A percentile compares a stretch with the other conserved stretches of the same genome.
phyloP scores from a whole-genome alignment of 2,888 invertebrate species.

The Folsomia manolachei region DNA sequence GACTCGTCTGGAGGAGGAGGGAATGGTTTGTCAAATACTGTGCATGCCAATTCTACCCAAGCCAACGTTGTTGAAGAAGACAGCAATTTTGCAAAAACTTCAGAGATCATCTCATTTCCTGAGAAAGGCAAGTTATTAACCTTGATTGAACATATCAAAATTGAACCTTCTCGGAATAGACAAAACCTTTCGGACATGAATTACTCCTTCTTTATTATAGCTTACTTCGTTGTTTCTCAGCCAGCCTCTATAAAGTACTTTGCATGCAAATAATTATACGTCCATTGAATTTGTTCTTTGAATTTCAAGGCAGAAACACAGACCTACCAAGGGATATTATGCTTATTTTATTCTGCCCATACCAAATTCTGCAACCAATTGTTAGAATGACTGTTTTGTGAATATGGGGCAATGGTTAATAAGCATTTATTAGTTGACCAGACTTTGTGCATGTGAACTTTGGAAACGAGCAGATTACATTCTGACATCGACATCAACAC shows the following conservation, averaged over 20 bases:
- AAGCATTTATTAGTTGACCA: too few relatives aligned
- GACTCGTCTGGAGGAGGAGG: constrained; percentile 24
- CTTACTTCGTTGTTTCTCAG: not conserved
- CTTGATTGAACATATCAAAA: too few relatives aligned
- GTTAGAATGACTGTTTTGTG: too few relatives aligned
- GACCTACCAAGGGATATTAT: too few relatives aligned
- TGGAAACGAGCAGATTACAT: too few relatives aligned
- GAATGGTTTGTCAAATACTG: constrained; percentile 8
- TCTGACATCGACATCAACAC: too few relatives aligned
- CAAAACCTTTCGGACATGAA: not conserved
- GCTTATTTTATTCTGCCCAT: too few relatives aligned
- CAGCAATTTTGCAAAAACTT: constrained; percentile 49
- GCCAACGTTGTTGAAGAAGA: constrained; percentile 24
- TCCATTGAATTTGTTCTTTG: not conserved
- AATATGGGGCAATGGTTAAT: too few relatives aligned
- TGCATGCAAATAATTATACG: not conserved
- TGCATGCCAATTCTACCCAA: constrained; percentile 9
- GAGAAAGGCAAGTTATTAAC: constrained; percentile 50
- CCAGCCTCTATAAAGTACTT: not conserved
- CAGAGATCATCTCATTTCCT: constrained; percentile 51
- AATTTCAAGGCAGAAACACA: not conserved
- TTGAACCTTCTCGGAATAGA: too few relatives aligned
- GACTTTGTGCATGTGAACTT: too few relatives aligned
- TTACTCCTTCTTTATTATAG: not conserved
- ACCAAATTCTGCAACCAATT: too few relatives aligned